Percentiles rank a stretch among this genome's conserved stretches.
These are phyloP conservation scores for Hippocampus zosterae DNA, from an alignment of 2,113 vertebrate genomes.

Conservation along the genomic window DNA sequence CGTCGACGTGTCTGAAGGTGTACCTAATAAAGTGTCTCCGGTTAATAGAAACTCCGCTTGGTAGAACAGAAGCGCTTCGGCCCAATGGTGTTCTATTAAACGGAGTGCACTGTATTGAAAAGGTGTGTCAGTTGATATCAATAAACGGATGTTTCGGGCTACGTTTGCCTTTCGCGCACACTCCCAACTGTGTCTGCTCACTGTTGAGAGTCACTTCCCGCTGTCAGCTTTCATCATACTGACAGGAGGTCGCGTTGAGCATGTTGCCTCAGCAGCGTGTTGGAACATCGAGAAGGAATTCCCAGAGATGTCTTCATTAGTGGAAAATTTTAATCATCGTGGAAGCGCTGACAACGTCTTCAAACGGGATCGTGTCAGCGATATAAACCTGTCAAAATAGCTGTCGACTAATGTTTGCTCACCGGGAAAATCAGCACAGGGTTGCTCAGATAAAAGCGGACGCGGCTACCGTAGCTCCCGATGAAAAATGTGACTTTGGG, in stretches of 20 bases:
- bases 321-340: neutral
- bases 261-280: neutral
- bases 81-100: too few relatives aligned
- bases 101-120: too few relatives aligned
- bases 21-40: too few relatives aligned
- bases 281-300: constrained; percentile 14
- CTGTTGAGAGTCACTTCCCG: neutral
- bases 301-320: constrained; percentile 1
- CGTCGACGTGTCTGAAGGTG: too few relatives aligned
- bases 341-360: constrained; percentile 2
- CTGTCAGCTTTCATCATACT: neutral
- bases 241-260: neutral
- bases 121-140: neutral
- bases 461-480: too few relatives aligned
- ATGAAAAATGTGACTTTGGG: too few relatives aligned
- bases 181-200: neutral
- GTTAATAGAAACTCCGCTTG: too few relatives aligned
- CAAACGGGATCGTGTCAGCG: neutral
- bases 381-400: neutral
- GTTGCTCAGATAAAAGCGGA: neutral
- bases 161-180: neutral
- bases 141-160: neutral
- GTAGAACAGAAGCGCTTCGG: too few relatives aligned
- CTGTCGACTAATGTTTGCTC: neutral
- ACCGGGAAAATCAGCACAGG: neutral